Evolutionary conservation across 2,113 vertebrate species (phyloP), one percentile per base, ranked within the genome.

Genomic region (Notiomystis cincta): DNA sequence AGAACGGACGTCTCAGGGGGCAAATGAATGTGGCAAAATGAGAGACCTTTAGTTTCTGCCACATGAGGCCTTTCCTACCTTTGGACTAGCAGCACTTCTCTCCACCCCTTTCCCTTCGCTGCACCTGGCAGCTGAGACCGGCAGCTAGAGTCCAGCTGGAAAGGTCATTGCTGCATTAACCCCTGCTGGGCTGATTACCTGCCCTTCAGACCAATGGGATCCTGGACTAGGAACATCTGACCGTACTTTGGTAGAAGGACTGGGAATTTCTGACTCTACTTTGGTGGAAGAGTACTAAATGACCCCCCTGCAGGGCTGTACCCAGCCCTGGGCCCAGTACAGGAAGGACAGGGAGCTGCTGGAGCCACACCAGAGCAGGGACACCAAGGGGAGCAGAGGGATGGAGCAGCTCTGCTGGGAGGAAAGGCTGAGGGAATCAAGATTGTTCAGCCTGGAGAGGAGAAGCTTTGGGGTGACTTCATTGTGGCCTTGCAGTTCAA

Each of bases 111-210:
- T 71, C 44, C n/a, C 71, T 77, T 45, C 54, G 66, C 44, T 78
- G 65, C 82, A 90, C 64, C 81, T 80, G 85, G 58, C 78, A 87
- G 70, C 61, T 67, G 83, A 65, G 73, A 82, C 38, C 18, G 2
- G 69, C 92, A 94, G 90, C 82, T 95, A 91, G 51, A 89, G 35
- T n/a, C 22, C 83, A 91, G 83, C 76, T 95, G 86, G 72, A 81
- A 90, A 90, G 82, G 79, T 65, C 86, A 82, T 50, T 4, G 12
- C 38, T 72, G 45, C 2, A 0, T 89, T 95, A 92, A 97, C 33
- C 50, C 30, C 79, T 62, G 18, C 48, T 64, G 40, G 13, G 71
- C 67, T 92, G 76, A 28, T 51, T 89, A 89, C 64, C 80, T 71
- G 50, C 47, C 44, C 72, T 75, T 73, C 86, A 56, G 44, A 56